Percentiles rank a stretch among this genome's conserved stretches.
Conservation (phyloP, 2,888 invertebrate species). For the Drosophila tripunctata region DNA sequence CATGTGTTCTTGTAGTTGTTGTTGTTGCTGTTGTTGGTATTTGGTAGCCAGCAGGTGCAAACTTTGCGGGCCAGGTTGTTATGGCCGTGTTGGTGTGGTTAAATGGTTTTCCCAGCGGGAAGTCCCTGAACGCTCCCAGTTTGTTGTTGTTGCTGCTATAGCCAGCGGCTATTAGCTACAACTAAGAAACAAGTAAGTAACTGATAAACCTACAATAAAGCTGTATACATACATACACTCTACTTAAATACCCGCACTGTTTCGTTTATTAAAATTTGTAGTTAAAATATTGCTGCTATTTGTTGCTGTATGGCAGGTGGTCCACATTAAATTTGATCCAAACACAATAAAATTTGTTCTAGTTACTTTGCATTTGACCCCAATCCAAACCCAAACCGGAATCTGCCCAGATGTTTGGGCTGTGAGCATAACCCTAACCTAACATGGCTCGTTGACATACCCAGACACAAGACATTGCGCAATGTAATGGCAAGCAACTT, state of each 20-base stretch:
- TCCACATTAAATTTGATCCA: constrained; percentile 19
- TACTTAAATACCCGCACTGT: not conserved
- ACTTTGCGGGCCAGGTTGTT: constrained; percentile 39
- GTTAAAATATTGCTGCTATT: not conserved
- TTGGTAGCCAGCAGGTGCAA: constrained; percentile 67
- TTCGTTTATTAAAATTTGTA: constrained; percentile 3
- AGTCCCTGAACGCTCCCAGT: constrained; percentile 10
- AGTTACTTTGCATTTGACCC: constrained; percentile 34
- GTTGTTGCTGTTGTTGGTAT: constrained; percentile 34
- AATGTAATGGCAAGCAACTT: constrained; percentile 57
- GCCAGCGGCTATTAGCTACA: constrained; percentile 62
- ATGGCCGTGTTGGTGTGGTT: constrained; percentile 40
- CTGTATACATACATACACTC: not conserved
- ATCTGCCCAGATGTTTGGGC: not conserved
- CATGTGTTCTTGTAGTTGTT: constrained; percentile 30
- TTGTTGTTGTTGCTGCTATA: constrained; percentile 39
- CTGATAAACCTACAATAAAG: constrained; percentile 35
- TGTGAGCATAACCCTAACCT: constrained; percentile 25
- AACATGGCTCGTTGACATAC: constrained; percentile 17
- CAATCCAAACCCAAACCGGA: not conserved
- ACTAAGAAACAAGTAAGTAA: constrained; percentile 41
- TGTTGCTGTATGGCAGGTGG: not conserved
- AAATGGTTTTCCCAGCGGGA: constrained; percentile 62
- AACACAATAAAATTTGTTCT: constrained; percentile 55
- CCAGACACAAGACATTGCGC: constrained; percentile 29